phyloP scores from a whole-genome alignment of 2,888 invertebrate genomes.

The Drosophila seclusa region DNA sequence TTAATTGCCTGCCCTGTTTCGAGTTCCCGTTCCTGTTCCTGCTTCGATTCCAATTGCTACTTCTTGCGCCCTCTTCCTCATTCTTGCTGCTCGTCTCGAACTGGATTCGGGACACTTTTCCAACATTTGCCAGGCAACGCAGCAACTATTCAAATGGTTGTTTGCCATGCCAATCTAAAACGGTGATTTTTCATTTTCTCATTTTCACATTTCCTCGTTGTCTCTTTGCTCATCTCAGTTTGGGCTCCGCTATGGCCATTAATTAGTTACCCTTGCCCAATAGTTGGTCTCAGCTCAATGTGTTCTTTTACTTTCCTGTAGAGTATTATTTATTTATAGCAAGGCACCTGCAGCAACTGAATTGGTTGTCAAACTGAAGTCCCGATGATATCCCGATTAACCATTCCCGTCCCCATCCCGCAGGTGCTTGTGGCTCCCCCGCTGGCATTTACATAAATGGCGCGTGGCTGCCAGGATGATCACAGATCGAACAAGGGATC shows the following conservation, averaged over 20 bases:
- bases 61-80: slow-evolving; percentile 13
- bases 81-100: slow-evolving; percentile 9
- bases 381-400: neutral
- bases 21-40: slow-evolving; percentile 11
- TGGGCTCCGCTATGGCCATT: slow-evolving; percentile 20
- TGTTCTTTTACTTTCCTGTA: neutral
- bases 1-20: slow-evolving; percentile 60
- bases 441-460: slow-evolving; percentile 64
- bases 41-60: slow-evolving; percentile 6
- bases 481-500: slow-evolving; percentile 17
- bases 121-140: slow-evolving; percentile 43
- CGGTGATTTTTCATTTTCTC: slow-evolving; percentile 72
- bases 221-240: neutral
- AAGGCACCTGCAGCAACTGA: slow-evolving; percentile 27
- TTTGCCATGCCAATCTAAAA: slow-evolving; percentile 68
- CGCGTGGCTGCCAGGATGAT: slow-evolving; percentile 43
- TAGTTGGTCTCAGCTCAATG: neutral
- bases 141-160: slow-evolving; percentile 59
- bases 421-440: slow-evolving; percentile 36
- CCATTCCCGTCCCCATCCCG: slow-evolving; percentile 4
- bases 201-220: neutral
- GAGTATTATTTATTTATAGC: slow-evolving; percentile 3
- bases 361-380: slow-evolving; percentile 9
- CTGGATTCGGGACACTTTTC: slow-evolving; percentile 54
- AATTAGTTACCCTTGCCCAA: slow-evolving; percentile 21